These are phyloP conservation scores for Poliocrania exsul DNA, from an alignment of 2,797 vertebrate species.

Conservation along the genomic window DNA sequence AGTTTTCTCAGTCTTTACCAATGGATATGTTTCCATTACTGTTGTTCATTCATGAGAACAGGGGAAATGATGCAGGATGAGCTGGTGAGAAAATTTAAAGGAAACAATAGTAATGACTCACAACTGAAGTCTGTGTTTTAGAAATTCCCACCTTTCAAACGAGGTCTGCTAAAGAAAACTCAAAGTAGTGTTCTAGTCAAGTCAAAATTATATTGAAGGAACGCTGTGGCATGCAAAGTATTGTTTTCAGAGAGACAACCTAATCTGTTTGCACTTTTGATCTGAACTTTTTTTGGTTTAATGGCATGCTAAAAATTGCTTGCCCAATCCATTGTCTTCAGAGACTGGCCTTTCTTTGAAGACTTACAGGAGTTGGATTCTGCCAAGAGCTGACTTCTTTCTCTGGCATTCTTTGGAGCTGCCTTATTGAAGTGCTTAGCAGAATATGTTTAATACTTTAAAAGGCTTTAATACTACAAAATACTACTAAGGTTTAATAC, in stretches of 20 bases:
- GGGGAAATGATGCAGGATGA: conserved; percentile 75
- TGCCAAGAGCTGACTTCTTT: not conserved
- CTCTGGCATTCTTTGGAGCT: not conserved
- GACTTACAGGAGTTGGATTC: not conserved
- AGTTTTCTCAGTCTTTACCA: not conserved
- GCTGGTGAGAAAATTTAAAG: conserved; percentile 75
- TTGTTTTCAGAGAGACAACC: conserved; percentile 54
- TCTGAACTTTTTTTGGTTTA: conserved; percentile 68
- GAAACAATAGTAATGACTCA: conserved; percentile 81
- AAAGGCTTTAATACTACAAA: not conserved
- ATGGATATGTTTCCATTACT: conserved; percentile 44
- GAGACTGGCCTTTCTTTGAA: conserved; percentile 47
- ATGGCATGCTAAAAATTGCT: conserved; percentile 68
- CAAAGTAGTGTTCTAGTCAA: conserved; percentile 11
- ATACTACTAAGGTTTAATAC: not conserved
- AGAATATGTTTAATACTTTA: not conserved
- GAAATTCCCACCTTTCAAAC: conserved; percentile 75
- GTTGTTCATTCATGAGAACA: conserved; percentile 73
- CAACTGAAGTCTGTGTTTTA: conserved; percentile 31
- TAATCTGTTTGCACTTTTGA: conserved; percentile 27
- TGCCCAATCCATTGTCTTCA: conserved; percentile 61
- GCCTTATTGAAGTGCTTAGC: not conserved
- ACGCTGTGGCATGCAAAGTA: conserved; percentile 43
- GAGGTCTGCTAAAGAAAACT: conserved; percentile 60
- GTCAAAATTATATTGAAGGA: conserved; percentile 50